These are phyloP conservation scores for Calliopum simillimum DNA, from an alignment of 2,888 invertebrate species.

Conservation along the genomic window DNA sequence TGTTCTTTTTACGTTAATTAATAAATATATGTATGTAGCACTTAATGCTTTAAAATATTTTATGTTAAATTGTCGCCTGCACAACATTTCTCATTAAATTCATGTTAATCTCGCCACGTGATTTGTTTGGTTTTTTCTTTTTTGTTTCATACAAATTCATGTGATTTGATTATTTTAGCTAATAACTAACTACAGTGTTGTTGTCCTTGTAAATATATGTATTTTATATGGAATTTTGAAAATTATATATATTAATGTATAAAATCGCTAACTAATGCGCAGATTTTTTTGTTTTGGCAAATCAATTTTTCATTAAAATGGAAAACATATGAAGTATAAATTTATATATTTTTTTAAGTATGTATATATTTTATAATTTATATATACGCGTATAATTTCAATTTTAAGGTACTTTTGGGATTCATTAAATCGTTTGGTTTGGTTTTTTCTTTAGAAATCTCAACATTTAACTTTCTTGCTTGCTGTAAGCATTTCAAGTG, in stretches of 20 bases:
- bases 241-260: conserved; percentile 17
- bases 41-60: conserved; percentile 22
- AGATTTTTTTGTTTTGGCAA: conserved; percentile 27
- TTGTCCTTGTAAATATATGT: conserved; percentile 13
- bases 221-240: conserved; percentile 5
- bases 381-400: conserved; percentile 19
- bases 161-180: background rate
- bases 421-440: conserved; percentile 8
- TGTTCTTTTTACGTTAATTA: conserved; percentile 2
- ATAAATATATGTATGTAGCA: background rate
- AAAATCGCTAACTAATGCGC: conserved; percentile 27
- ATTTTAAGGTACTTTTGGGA: conserved; percentile 33
- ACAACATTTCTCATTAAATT: conserved; percentile 31
- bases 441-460: background rate
- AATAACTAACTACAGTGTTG: conserved; percentile 26
- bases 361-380: conserved; percentile 1
- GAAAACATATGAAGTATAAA: conserved; percentile 17
- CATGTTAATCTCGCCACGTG: conserved; percentile 21
- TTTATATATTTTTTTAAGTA: background rate
- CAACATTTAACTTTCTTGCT: too few relatives aligned
- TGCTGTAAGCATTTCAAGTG: too few relatives aligned
- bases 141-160: background rate
- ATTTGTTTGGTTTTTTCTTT: background rate
- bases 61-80: conserved; percentile 22
- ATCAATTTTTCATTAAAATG: conserved; percentile 20